Evolutionary conservation across 2,888 invertebrate genomes (phyloP), one percentile per base, ranked within the genome.

Genomic region (Drosophila ochracea): DNA sequence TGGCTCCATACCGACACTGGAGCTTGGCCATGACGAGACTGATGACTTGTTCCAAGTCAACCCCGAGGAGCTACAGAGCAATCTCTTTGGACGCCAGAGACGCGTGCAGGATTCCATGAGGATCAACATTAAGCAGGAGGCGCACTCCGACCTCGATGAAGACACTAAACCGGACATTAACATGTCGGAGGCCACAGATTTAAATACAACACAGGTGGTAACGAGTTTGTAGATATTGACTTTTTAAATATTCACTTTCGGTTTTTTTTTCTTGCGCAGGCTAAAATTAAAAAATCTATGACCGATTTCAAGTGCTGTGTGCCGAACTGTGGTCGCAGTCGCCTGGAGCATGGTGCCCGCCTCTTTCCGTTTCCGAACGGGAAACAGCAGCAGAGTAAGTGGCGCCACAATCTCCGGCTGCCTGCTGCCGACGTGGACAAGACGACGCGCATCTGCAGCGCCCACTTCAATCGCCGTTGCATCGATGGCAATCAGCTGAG

Each of bases 371-470:
- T 92, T 53, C 92, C 92, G 10, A 86, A 55, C 6, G 80, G 88
- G 43, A 69, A 79, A 13, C 86, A 86, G 49, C 89, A 91, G 47
- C 75, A 84, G 30, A 82, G 75, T 4, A 92, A 92, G 55, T 92
- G 92, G 92, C 80, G 90, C n/a, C 87, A 91, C 58, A 92, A 92
- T 68, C 77, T 92, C 2, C 82, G 78, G n/a, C 70, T 92, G n/a
- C 65, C 76, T 0, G 59, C 79, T 1, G 50, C 62, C 1, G 82
- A 79, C 3, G 70, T 83, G 19, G 71, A 85, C 13, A 73, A 74
- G 4, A 63, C 69, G 30, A 76, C 84, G 5, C 81, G 83, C 21
- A 80, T 92, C 5, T 92, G 92, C 68, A 91, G 89, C 53, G 68
- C 80, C 0, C 92, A 92, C 63, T 92, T 92, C 25, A 91, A 91